Percentiles rank a stretch among this genome's conserved stretches.
These are phyloP conservation scores for Bhutanitis thaidina DNA, from an alignment of 2,888 invertebrate species.

Conservation along the genomic window DNA sequence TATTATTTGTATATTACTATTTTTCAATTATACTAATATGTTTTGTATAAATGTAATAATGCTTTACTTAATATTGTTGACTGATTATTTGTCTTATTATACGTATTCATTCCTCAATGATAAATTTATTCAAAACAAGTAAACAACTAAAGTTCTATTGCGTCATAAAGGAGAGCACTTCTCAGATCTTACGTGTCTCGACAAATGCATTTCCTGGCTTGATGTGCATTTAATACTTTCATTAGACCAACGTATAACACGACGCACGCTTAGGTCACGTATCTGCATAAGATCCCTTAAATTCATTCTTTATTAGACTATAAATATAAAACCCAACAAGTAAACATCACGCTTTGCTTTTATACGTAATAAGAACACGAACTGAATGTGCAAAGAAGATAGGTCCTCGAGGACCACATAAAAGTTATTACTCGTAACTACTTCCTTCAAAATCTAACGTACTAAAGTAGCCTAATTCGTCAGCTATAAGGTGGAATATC, in stretches of 20 bases:
- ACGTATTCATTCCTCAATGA: too few relatives aligned
- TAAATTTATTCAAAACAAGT: too few relatives aligned
- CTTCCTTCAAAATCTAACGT: conserved; percentile 6
- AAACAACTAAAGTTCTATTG: too few relatives aligned
- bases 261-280: not conserved
- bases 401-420: conserved; percentile 17
- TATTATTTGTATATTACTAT: not conserved
- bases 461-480: not conserved
- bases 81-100: too few relatives aligned
- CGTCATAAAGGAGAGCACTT: too few relatives aligned
- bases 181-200: too few relatives aligned
- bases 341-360: conserved; percentile 18
- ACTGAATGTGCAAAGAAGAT: conserved; percentile 19
- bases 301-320: conserved; percentile 16
- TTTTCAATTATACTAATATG: too few relatives aligned
- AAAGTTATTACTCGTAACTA: conserved; percentile 14
- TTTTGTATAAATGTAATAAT: too few relatives aligned
- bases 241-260: not conserved
- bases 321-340: conserved; percentile 12
- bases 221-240: not conserved
- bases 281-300: conserved; percentile 5
- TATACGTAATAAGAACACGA: conserved; percentile 20
- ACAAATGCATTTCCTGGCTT: not conserved
- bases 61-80: too few relatives aligned
- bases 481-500: conserved; percentile 8